Evolutionary conservation across 2,797 vertebrate genomes (phyloP).

Genomic region (Galaxias olidus): DNA sequence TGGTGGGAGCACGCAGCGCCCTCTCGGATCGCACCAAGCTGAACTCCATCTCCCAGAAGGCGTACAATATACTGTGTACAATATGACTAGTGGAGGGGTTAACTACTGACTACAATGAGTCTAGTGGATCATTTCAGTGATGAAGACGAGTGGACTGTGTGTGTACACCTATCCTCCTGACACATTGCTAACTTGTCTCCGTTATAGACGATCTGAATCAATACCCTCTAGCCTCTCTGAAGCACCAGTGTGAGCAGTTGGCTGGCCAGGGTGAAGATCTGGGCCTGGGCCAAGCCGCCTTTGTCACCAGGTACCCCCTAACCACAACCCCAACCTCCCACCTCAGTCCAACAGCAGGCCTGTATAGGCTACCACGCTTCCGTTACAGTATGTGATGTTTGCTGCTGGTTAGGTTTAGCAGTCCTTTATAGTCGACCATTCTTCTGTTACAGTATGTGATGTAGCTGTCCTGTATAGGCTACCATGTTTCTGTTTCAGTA

Average conservation of each 20-base stretch:
- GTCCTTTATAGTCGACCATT: no score
- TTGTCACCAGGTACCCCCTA: slow-evolving; percentile 17
- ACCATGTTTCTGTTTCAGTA: no score
- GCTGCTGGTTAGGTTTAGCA: no score
- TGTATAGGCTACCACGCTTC: neutral
- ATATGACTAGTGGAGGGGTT: no score
- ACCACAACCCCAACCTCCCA: no score
- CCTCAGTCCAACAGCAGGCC: no score
- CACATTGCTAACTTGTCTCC: neutral
- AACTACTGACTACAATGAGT: no score
- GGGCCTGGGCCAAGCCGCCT: neutral
- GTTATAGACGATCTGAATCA: slow-evolving; percentile 73
- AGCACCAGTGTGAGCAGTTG: slow-evolving; percentile 65
- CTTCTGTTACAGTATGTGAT: no score
- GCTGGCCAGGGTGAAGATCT: neutral
- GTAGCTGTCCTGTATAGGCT: no score
- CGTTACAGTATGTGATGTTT: neutral
- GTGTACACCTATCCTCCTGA: neutral
- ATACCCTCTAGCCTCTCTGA: slow-evolving; percentile 71
- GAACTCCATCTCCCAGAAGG: slow-evolving; percentile 66
- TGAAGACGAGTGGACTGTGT: neutral
- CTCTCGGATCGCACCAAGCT: slow-evolving; percentile 71
- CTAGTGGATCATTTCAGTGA: no score
- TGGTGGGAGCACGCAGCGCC: slow-evolving; percentile 76
- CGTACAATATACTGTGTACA: no score